Base-by-base conservation (phyloP, 2,888 invertebrate genomes). In the Vannuccia rotundouncinata region DNA sequence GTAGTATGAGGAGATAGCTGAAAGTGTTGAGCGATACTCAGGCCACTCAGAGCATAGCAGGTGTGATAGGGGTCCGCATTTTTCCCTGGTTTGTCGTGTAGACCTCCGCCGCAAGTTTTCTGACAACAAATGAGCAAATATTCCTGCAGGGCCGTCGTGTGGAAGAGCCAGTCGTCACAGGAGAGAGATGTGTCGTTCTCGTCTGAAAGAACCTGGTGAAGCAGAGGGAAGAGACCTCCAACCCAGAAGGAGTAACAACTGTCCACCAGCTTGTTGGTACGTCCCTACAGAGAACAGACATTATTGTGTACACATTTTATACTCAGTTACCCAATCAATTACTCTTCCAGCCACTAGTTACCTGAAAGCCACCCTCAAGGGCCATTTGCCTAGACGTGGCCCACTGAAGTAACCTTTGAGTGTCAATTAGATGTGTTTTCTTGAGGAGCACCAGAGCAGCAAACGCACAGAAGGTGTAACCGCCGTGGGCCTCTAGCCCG, bases 211-310 rank as follows among this genome's bases (percentile, higher is more conserved):
- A 5, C 22, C 1, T 17, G 22, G n/a, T 94, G 89, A 82, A 93
- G 90, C 74, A 97, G 91, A 27, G 95, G 94, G 87, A 97, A 93
- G 74, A 92, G 91, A 77, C 94, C 96, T 30, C 95, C 96, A 89
- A 95, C 95, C 99, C 99, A 99, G 89, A 97, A 99, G 0, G 96
- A 96, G 88, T 99, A 99, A 88, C 99, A 99, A 0, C 94, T 94
- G 90, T 99, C 99, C 0, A 99, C 98, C 83, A 99, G 90, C 89
- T 99, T 99, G 89, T 99, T 98, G 0, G 98, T 96, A 85, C 98
- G 91, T 0, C 98, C 98, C 90, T 95, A 82, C 66, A 22, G 66
- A 22, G 5, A 66, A 22, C 2, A 27, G 45, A 5, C 5, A 17
- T 5, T 45, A 45, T 45, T 5, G 45, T 5, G 17, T 5, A 17